These are phyloP conservation scores for Pleuronectes platessa DNA, from an alignment of 2,113 vertebrate species.

Conservation along the genomic window DNA sequence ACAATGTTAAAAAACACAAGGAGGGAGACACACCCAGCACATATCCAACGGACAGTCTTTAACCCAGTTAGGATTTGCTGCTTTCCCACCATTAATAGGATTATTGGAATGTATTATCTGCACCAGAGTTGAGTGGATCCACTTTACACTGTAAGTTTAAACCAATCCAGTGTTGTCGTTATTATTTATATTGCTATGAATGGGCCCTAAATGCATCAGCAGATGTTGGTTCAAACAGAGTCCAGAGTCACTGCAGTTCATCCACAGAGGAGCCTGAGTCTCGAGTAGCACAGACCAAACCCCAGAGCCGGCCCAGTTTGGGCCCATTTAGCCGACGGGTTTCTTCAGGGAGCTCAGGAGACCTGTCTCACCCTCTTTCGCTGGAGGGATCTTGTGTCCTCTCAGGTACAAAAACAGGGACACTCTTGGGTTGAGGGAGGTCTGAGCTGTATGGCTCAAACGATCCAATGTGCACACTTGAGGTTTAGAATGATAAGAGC, in stretches of 20 bases:
- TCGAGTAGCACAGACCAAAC: slow-evolving; percentile 12
- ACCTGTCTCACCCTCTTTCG: slow-evolving; percentile 23
- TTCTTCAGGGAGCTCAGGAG: slow-evolving; percentile 19
- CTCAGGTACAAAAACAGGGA: slow-evolving; percentile 29
- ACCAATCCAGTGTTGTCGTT: background rate
- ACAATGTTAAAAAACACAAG: background rate
- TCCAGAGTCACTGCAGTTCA: background rate
- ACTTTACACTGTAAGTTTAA: background rate
- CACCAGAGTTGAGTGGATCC: background rate
- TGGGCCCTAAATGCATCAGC: slow-evolving; percentile 16
- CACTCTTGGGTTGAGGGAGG: slow-evolving; percentile 1
- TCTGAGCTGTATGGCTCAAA: slow-evolving; percentile 23
- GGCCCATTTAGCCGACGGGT: slow-evolving; percentile 8
- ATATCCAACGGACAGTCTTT: background rate
- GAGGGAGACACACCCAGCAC: background rate
- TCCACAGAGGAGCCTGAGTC: slow-evolving; percentile 8
- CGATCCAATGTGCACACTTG: slow-evolving; percentile 12
- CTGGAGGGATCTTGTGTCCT: slow-evolving; percentile 12
- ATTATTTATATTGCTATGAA: slow-evolving; percentile 6
- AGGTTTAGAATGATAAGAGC: slow-evolving; percentile 68
- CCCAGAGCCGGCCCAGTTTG: background rate
- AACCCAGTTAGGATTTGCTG: slow-evolving; percentile 6
- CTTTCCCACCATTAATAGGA: slow-evolving; percentile 32
- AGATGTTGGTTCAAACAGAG: slow-evolving; percentile 12
- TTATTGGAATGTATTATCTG: slow-evolving; percentile 15